These are phyloP conservation scores for Trypoxylon attenuatum DNA, from an alignment of 2,888 invertebrate genomes.

Conservation along the genomic window DNA sequence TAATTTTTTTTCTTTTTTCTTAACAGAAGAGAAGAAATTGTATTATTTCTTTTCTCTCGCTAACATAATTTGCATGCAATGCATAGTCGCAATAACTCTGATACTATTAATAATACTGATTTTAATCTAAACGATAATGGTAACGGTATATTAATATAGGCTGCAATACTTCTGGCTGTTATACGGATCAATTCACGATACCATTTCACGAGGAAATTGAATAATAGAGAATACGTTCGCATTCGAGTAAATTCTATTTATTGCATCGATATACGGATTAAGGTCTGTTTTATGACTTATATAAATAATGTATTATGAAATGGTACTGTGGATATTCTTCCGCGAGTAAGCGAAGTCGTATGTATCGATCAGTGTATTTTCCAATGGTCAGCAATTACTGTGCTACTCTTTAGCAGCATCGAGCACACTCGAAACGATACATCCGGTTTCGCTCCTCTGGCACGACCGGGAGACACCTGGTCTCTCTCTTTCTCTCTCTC, in stretches of 20 bases:
- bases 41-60: conserved; percentile 12
- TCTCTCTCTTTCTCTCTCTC: neutral
- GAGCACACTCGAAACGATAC: neutral
- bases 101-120: conserved; percentile 17
- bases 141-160: conserved; percentile 2
- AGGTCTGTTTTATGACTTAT: too few species aligned
- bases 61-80: conserved; percentile 5
- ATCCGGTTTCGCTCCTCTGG: neutral
- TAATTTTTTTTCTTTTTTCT: neutral
- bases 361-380: too few species aligned
- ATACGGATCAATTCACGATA: too few species aligned
- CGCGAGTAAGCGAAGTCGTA: too few species aligned
- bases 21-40: neutral
- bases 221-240: neutral
- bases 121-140: neutral
- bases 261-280: neutral
- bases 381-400: too few species aligned
- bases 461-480: neutral
- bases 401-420: too few species aligned
- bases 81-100: conserved; percentile 4
- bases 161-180: too few species aligned
- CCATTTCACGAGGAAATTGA: neutral
- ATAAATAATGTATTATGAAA: too few species aligned
- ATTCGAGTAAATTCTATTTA: neutral
- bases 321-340: too few species aligned